Percentiles rank a stretch among this genome's conserved stretches.
phyloP scores from a whole-genome alignment of 2,113 vertebrate genomes.

The Amphilophus citrinellus region DNA sequence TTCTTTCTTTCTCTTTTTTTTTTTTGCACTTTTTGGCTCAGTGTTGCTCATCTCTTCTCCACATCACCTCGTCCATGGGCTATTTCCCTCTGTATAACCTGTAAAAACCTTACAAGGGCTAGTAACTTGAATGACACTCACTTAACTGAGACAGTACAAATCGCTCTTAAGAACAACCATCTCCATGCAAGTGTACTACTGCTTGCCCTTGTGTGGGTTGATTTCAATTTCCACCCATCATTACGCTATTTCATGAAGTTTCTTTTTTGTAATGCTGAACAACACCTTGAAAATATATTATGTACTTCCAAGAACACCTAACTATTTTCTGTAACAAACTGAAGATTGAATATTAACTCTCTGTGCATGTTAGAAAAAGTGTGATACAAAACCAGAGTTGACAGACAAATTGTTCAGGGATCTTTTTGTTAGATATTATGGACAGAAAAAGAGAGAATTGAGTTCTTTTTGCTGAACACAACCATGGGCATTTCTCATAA shows the following conservation, averaged over 20 bases:
- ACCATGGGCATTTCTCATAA: neutral
- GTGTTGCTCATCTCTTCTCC: neutral
- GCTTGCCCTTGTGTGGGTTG: neutral
- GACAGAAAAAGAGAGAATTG: neutral
- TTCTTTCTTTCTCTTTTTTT: neutral
- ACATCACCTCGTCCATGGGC: conserved; percentile 22
- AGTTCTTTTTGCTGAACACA: neutral
- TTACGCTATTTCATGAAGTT: neutral
- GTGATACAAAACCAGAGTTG: neutral
- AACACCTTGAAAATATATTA: neutral
- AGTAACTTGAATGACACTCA: conserved; percentile 35
- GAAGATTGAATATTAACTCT: neutral
- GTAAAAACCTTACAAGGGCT: conserved; percentile 44
- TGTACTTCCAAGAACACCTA: neutral
- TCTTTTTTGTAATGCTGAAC: neutral
- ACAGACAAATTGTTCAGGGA: neutral
- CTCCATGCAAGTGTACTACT: neutral
- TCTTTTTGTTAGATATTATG: neutral
- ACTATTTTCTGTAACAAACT: conserved; percentile 5
- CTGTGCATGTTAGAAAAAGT: neutral
- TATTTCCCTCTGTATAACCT: conserved; percentile 36
- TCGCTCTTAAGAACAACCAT: neutral
- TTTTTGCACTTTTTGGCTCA: conserved; percentile 11
- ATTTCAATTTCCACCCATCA: conserved; percentile 5
- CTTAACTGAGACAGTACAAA: conserved; percentile 25